Conservation (phyloP, 2,113 vertebrate species). For the Phyllopteryx taeniolatus region DNA sequence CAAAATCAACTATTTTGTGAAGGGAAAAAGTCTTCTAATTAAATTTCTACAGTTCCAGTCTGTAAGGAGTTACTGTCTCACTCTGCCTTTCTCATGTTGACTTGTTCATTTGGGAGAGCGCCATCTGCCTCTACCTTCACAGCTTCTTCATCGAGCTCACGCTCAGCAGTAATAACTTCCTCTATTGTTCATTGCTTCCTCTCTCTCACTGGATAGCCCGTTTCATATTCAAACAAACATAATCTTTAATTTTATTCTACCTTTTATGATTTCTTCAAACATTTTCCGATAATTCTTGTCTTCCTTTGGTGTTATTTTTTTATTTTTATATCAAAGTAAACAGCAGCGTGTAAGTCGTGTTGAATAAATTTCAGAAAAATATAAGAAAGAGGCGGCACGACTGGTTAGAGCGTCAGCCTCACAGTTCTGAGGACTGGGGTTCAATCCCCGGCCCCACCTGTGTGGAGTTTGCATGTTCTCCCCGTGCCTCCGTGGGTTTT, state of each 20-base stretch:
- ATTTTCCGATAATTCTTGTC: neutral
- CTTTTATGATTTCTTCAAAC: no score
- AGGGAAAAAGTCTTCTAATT: neutral
- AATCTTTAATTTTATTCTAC: neutral
- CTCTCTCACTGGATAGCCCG: conserved; percentile 10
- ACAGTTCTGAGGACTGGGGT: no score
- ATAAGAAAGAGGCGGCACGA: no score
- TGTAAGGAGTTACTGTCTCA: conserved; percentile 5
- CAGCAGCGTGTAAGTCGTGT: no score
- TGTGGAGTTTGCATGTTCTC: no score
- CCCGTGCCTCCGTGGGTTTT: no score
- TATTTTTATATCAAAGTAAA: no score
- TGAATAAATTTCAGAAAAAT: no score
- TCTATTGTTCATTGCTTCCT: conserved; percentile 37
- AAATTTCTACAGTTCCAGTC: neutral
- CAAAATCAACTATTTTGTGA: neutral
- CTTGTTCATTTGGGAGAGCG: conserved; percentile 37
- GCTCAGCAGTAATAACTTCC: conserved; percentile 46
- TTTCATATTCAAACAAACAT: conserved; percentile 7
- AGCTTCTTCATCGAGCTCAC: conserved; percentile 6
- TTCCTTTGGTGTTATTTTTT: neutral
- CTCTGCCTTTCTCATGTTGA: conserved; percentile 18
- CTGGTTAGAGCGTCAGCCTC: no score
- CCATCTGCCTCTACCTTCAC: conserved; percentile 34
- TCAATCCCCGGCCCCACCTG: no score